These are phyloP conservation scores for Frieseomelitta varia DNA, from an alignment of 1,140 invertebrate species.

Conservation along the genomic window DNA sequence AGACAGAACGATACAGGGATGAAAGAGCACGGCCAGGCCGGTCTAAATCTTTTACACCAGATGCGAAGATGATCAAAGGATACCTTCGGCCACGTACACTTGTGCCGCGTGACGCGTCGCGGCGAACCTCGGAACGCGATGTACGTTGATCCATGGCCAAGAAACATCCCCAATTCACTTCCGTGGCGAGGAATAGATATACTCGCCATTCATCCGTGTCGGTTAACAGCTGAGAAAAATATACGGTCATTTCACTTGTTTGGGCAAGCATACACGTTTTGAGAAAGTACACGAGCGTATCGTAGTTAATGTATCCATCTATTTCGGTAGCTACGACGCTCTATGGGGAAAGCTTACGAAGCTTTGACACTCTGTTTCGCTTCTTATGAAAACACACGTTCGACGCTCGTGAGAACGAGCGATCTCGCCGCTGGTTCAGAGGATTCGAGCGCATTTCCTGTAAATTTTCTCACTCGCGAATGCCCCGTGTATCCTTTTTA, in stretches of 20 bases:
- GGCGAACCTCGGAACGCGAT: constrained; percentile 12
- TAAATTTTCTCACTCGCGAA: constrained; percentile 28
- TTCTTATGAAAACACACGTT: constrained; percentile 46
- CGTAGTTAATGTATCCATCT: constrained; percentile 21
- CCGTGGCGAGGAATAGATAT: not conserved
- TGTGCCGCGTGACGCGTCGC: constrained; percentile 10
- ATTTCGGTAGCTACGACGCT: constrained; percentile 32
- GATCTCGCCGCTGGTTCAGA: not conserved
- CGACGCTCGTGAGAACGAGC: constrained; percentile 41
- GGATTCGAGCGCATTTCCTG: constrained; percentile 13
- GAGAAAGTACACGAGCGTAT: constrained; percentile 3
- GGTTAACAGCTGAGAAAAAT: not conserved
- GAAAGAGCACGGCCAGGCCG: constrained; percentile 16
- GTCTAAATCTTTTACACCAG: constrained; percentile 64
- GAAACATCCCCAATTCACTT: too few relatives aligned
- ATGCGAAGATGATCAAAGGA: constrained; percentile 68
- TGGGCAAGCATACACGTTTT: constrained; percentile 12
- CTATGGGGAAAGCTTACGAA: constrained; percentile 10
- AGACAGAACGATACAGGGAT: constrained; percentile 6
- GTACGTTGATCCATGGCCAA: constrained; percentile 30
- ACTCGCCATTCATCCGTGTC: constrained; percentile 12
- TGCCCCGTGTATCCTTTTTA: not conserved
- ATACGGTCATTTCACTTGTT: not conserved
- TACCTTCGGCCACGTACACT: constrained; percentile 53
- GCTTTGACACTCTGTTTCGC: constrained; percentile 6